Conservation (phyloP, 2,888 invertebrate genomes). For the Oscheius sp. region DNA sequence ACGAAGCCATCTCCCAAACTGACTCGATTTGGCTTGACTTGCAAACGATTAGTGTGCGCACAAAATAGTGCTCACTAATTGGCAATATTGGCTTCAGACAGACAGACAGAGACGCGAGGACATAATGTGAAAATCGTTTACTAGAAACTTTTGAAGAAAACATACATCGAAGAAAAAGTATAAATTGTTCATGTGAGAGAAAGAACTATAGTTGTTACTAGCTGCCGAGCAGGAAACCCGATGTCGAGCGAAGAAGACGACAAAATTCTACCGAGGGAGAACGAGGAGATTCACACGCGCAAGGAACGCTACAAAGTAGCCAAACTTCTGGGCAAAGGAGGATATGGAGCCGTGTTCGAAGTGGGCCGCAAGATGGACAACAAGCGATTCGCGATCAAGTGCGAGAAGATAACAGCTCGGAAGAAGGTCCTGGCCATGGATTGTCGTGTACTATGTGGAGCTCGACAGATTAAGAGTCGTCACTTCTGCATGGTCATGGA, state of each 20-base stretch:
- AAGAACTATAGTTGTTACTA: no score
- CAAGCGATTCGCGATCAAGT: slow-evolving; percentile 60
- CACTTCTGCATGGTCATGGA: slow-evolving; percentile 64
- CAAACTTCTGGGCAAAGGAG: slow-evolving; percentile 61
- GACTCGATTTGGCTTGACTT: no score
- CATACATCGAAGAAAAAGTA: no score
- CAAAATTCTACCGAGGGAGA: slow-evolving; percentile 49
- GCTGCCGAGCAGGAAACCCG: background rate
- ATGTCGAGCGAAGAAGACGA: slow-evolving; percentile 38
- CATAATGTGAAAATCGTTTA: no score
- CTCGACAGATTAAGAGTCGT: slow-evolving; percentile 50
- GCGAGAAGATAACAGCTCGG: slow-evolving; percentile 42
- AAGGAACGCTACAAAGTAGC: slow-evolving; percentile 52
- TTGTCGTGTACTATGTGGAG: slow-evolving; percentile 60
- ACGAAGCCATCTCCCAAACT: no score
- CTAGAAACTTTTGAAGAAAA: no score
- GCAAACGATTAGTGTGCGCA: no score
- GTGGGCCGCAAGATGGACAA: slow-evolving; percentile 52
- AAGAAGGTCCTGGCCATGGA: slow-evolving; percentile 60
- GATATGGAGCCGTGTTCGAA: slow-evolving; percentile 64
- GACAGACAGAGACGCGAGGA: no score
- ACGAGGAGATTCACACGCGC: slow-evolving; percentile 49
- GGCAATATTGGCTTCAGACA: no score
- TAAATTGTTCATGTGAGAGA: no score
- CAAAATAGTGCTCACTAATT: no score